These are phyloP conservation scores for Uloborus plumipes DNA, from an alignment of 2,888 invertebrate species.

Conservation along the genomic window DNA sequence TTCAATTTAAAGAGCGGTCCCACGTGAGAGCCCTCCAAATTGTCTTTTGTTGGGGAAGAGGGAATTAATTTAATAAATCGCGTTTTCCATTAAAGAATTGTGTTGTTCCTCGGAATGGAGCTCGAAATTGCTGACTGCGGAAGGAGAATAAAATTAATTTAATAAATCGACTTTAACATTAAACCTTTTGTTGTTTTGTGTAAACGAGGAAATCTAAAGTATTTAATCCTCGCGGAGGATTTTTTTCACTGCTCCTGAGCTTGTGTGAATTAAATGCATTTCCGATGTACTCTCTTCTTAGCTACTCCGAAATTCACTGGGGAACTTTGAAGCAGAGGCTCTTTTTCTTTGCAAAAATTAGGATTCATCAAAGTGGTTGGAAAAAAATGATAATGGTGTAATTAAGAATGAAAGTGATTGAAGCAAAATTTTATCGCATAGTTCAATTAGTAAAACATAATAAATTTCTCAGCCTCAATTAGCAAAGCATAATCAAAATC, in stretches of 20 bases:
- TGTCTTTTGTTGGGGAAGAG: conserved; percentile 4
- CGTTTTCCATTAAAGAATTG: conserved; percentile 20
- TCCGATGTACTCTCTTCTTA: background rate
- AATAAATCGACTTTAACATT: conserved; percentile 19
- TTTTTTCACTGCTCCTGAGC: background rate
- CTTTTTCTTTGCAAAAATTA: no score
- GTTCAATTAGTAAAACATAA: no score
- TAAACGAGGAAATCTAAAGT: conserved; percentile 6
- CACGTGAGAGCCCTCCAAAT: background rate
- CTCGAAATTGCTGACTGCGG: conserved; percentile 3
- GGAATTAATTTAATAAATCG: conserved; percentile 25
- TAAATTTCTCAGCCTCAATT: no score
- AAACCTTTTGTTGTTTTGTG: conserved; percentile 14
- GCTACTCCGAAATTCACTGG: background rate
- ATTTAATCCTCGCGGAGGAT: background rate
- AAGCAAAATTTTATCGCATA: no score
- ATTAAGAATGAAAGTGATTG: no score
- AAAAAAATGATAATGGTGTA: no score
- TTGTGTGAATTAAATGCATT: background rate
- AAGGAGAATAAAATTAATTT: conserved; percentile 18
- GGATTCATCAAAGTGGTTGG: no score
- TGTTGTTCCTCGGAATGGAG: conserved; percentile 16
- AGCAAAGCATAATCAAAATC: no score
- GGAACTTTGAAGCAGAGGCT: background rate
- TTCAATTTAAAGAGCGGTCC: conserved; percentile 3